Conservation (phyloP, 2,797 vertebrate species). For the Bucorvus abyssinicus region DNA sequence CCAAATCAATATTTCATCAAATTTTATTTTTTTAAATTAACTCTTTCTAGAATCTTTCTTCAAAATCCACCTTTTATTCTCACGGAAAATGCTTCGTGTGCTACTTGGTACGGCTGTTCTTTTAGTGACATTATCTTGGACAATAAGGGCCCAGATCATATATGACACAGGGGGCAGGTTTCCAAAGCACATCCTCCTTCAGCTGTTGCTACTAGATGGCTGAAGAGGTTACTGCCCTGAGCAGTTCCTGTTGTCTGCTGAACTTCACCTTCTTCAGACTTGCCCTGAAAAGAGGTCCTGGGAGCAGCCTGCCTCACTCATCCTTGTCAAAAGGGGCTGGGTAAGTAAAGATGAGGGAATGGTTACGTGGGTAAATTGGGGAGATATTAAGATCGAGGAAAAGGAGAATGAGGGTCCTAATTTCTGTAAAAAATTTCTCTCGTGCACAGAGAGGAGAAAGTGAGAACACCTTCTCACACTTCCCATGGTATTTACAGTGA, state of each 20-base stretch:
- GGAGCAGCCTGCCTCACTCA: not conserved
- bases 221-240: not conserved
- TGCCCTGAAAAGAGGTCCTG: not conserved
- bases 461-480: not conserved
- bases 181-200: not conserved
- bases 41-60: not conserved
- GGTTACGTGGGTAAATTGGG: not conserved
- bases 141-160: not conserved
- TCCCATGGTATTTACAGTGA: not conserved
- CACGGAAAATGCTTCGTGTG: not conserved
- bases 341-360: not conserved
- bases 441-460: not conserved
- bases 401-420: not conserved
- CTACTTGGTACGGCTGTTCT: not conserved
- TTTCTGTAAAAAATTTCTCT: not conserved
- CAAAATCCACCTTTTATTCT: not conserved
- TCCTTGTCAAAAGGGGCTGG: not conserved
- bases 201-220: not conserved
- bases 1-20: not conserved
- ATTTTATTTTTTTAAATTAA: not conserved
- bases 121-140: not conserved
- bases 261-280: not conserved
- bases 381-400: not conserved
- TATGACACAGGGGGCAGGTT: rapidly evolving
- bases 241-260: not conserved